Conservation (phyloP, 2,797 vertebrate genomes). For the Gouania willdenowi region DNA sequence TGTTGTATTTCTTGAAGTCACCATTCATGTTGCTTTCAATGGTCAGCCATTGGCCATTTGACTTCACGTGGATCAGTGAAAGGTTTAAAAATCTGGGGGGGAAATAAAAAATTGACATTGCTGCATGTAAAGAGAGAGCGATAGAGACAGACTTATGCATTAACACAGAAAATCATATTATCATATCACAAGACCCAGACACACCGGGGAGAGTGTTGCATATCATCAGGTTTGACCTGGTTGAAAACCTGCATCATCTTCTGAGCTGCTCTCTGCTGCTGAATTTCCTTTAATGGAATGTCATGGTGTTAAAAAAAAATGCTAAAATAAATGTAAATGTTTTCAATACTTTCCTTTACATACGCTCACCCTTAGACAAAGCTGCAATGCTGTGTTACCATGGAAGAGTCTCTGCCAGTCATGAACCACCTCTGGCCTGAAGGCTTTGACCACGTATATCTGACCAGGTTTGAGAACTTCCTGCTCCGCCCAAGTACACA, state of each 20-base stretch:
- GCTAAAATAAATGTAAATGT: too few relatives aligned
- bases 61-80: slow-evolving; percentile 86
- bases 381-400: slow-evolving; percentile 85
- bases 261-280: slow-evolving; percentile 95
- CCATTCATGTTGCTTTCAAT: slow-evolving; percentile 91
- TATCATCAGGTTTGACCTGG: slow-evolving; percentile 82
- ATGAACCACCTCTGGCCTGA: slow-evolving; percentile 86
- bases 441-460: slow-evolving; percentile 92
- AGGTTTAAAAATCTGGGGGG: slow-evolving; percentile 97
- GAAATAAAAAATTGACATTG: too few relatives aligned
- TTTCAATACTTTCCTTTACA: slow-evolving; percentile 8
- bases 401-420: slow-evolving; percentile 85
- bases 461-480: slow-evolving; percentile 80
- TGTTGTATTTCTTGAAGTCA: slow-evolving; percentile 93
- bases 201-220: slow-evolving; percentile 86
- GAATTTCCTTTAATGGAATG: slow-evolving; percentile 81
- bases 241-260: slow-evolving; percentile 94
- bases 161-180: not conserved
- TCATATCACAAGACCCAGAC: slow-evolving; percentile 7
- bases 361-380: slow-evolving; percentile 88
- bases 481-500: slow-evolving; percentile 93
- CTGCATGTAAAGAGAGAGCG: too few relatives aligned
- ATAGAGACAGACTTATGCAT: not conserved
- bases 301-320: not conserved
- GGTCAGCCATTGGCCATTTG: slow-evolving; percentile 90